Conservation (phyloP, 2,797 vertebrate species). For the Pterois miles region DNA sequence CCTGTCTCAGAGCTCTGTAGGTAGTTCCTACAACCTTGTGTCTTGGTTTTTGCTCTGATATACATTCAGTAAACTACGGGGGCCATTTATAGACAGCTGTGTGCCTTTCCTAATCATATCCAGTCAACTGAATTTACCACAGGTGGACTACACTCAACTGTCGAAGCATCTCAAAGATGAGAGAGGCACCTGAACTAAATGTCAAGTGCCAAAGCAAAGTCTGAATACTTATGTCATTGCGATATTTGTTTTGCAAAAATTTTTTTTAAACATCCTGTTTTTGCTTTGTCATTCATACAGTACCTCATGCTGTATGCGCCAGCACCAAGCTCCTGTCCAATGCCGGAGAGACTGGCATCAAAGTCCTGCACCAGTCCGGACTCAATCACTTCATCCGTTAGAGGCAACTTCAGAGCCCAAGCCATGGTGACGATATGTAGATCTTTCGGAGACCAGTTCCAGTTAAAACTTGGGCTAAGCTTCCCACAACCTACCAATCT, state of each 20-base stretch:
- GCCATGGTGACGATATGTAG: conserved; percentile 84
- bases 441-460: conserved; percentile 24
- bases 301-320: conserved; percentile 99
- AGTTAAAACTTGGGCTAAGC: conserved; percentile 38
- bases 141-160: background rate
- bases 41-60: too few species aligned
- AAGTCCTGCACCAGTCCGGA: conserved; percentile 98
- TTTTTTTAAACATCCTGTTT: background rate
- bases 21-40: background rate
- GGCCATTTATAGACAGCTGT: background rate
- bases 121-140: background rate
- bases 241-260: background rate
- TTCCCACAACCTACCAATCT: conserved; percentile 32
- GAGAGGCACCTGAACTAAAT: background rate
- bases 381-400: conserved; percentile 97
- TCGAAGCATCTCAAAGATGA: background rate
- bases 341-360: conserved; percentile 96
- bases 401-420: conserved; percentile 96
- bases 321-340: conserved; percentile 96
- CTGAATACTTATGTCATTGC: background rate
- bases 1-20: background rate
- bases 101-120: background rate
- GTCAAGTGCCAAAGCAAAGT: background rate
- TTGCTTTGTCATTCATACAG: conserved; percentile 12
- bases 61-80: too few species aligned